phyloP scores from a whole-genome alignment of 2,797 vertebrate genomes.

The Geotrypetes seraphini region DNA sequence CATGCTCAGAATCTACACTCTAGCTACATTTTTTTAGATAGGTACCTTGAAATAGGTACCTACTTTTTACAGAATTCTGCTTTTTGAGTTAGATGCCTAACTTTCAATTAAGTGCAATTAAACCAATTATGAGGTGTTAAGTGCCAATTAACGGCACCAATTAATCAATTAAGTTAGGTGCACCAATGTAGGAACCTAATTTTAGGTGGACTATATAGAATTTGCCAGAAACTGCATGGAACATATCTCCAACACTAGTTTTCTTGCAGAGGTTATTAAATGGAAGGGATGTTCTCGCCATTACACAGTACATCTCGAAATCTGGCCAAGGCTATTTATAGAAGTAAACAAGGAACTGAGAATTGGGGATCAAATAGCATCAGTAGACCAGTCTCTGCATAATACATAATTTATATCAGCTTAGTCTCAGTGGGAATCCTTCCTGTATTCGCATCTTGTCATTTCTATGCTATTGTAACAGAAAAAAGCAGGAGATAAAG shows the following conservation, averaged over 20 bases:
- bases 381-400: conserved; percentile 35
- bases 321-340: conserved; percentile 38
- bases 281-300: conserved; percentile 20
- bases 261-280: conserved; percentile 25
- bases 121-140: too few species aligned
- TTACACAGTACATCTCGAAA: conserved; percentile 15
- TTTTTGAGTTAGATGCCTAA: too few species aligned
- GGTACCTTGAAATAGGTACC: too few species aligned
- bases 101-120: too few species aligned
- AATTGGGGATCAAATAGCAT: conserved; percentile 35
- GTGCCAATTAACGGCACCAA: too few species aligned
- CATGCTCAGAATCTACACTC: too few species aligned
- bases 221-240: too few species aligned
- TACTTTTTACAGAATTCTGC: too few species aligned
- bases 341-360: conserved; percentile 37
- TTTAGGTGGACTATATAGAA: too few species aligned
- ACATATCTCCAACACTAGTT: conserved; percentile 18
- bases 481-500: conserved; percentile 15
- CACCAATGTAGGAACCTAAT: too few species aligned
- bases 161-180: too few species aligned
- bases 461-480: conserved; percentile 19
- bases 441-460: conserved; percentile 27
- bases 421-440: conserved; percentile 32
- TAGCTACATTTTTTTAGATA: too few species aligned
- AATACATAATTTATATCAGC: conserved; percentile 49